Evolutionary conservation across 2,888 invertebrate species (phyloP), one percentile per base, ranked within the genome.

Genomic region (Thereva nobilitata): DNA sequence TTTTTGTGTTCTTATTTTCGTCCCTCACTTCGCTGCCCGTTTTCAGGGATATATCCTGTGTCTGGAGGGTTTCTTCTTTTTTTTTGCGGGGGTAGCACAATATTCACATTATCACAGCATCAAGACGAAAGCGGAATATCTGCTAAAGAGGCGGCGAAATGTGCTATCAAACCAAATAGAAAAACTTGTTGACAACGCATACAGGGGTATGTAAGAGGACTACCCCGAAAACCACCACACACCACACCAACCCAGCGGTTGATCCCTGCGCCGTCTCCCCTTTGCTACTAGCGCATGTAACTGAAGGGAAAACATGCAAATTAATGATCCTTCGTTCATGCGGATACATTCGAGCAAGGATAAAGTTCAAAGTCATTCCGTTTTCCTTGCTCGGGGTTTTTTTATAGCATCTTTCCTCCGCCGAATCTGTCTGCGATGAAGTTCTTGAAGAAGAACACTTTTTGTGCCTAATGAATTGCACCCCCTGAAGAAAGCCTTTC

Each of bases 121-220:
- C 23, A 23, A 23, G 23, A 23, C 23, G 23, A 23, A 23, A 23
- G 23, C 23, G 23, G 49, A 49, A 59, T 45, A 59, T 49, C 59
- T 47, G 47, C 38, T 35, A 49, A 59, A 59, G 49, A 59, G 38
- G 59, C 59, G 49, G 12, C 49, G 47, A 59, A 59, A 59, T 59
- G 49, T 47, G 59, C 59, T 49, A 59, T 59, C 59, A 47, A 47
- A 59, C 47, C 59, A 49, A 49, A 59, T 59, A 59, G 47, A 59
- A 59, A 59, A 59, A 59, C 59, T 59, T 59, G 59, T 59, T 59
- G 59, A 59, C 59, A 59, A 59, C 59, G 49, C 47, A 47, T 34
- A 35, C 34, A 45, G 40, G 37, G n/a, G 7, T 23, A 23, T 23
- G 23, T 23, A 23, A 23, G 23, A 23, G 23, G 23, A 23, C 23